Evolutionary conservation across 2,113 vertebrate species (phyloP).

Genomic region (Callaeas wilsoni): DNA sequence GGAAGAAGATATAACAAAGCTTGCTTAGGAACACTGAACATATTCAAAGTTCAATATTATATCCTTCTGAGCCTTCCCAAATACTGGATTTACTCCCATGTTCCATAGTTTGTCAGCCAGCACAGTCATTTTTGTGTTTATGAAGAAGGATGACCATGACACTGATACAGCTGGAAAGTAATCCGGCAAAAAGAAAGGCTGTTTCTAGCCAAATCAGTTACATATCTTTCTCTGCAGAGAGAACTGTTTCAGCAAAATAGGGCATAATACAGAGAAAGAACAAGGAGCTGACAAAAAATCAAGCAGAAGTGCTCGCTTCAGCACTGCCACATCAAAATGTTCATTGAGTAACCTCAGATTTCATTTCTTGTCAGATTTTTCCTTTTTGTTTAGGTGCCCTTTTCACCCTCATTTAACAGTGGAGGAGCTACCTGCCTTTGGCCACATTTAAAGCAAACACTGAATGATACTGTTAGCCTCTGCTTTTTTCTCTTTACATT

Average conservation of each 20-base stretch:
- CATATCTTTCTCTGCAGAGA: background rate
- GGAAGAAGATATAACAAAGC: background rate
- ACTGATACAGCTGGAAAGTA: background rate
- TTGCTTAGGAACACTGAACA: background rate
- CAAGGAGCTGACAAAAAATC: background rate
- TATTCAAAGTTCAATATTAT: background rate
- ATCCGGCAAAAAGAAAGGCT: background rate
- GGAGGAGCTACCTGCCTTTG: background rate
- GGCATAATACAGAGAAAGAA: background rate
- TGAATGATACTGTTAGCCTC: background rate
- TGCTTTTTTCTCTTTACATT: background rate
- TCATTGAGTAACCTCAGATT: background rate
- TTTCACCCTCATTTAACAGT: background rate
- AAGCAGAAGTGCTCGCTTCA: background rate
- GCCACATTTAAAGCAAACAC: background rate
- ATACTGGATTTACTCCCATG: background rate
- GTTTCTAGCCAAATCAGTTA: background rate
- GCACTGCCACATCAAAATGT: background rate
- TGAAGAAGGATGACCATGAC: background rate
- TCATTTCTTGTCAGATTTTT: background rate
- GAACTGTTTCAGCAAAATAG: background rate
- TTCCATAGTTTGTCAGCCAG: background rate
- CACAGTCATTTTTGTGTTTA: background rate
- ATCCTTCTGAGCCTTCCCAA: background rate
- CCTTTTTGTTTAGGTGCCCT: background rate